Base-by-base conservation (phyloP, 1,140 invertebrate species). In the Apocrypta bakeri region DNA sequence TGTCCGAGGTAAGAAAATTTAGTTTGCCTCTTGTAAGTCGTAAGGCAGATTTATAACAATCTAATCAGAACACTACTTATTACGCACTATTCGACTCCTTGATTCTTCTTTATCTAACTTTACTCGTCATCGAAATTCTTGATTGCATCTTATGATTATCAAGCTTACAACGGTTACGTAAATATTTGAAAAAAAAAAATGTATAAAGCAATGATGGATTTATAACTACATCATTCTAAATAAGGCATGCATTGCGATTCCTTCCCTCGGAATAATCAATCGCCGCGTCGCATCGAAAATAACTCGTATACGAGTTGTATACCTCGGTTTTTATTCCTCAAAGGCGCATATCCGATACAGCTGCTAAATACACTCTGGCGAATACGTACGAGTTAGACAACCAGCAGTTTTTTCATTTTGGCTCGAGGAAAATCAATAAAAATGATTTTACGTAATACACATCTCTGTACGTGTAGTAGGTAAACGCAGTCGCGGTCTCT, bases 401-500 rank as follows among this genome's bases (percentile, higher is more conserved):
- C 21, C 48, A 3, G 7, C 48, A 7, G 21, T 56, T 56, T 48
- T 78, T 4, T 37, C 33, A 9, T 37, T 12, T 76, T 76, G 31
- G 3, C 14, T 6, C 56, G 17, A 27, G 27, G 37, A 66, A 81
- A 81, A 81, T 81, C 71, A 61, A 81, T 81, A 33, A 40, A 74
- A 56, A 74, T 68, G 33, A 75, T 81, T 81, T 81, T 74, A 81
- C 79, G 79, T 81, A 81, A 75, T 80, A n/a, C 24, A 63, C 31
- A 6, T 71, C 1, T 61, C 40, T n/a, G 11, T n/a, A n/a, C n/a
- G n/a, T n/a, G n/a, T n/a, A n/a, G n/a, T n/a, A n/a, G n/a, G n/a
- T n/a, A n/a, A n/a, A n/a, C n/a, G n/a, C 66, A n/a, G 17, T 72
- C 48, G 48, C 48, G 48, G n/a, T n/a, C n/a, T n/a, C n/a, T n/a